These are phyloP conservation scores for Solea senegalensis DNA, from an alignment of 2,113 vertebrate species.

Conservation along the genomic window DNA sequence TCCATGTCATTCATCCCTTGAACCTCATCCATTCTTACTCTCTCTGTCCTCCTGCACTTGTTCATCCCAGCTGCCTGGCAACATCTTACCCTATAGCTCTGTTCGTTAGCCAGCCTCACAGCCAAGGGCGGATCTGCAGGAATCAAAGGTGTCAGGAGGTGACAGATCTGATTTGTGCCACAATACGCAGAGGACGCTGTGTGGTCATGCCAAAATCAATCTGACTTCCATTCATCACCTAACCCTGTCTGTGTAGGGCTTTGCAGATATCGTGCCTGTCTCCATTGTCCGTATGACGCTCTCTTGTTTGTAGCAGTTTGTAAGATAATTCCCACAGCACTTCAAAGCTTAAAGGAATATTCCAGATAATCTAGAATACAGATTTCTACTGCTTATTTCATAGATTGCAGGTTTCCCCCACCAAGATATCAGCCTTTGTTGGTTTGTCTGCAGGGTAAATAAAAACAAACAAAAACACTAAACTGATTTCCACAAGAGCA, in stretches of 20 bases:
- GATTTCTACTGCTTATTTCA: neutral
- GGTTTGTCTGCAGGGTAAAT: no score
- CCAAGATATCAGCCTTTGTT: no score
- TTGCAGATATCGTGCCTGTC: conserved; percentile 22
- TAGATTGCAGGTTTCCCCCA: no score
- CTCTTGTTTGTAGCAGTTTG: conserved; percentile 17
- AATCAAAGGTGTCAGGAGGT: conserved; percentile 68
- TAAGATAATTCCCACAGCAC: neutral
- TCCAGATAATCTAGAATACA: neutral
- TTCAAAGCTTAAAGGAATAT: neutral
- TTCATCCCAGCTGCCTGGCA: conserved; percentile 27
- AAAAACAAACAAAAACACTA: no score
- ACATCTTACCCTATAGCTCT: conserved; percentile 36
- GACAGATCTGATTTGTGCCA: conserved; percentile 58
- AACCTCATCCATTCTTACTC: neutral
- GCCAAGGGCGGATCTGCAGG: conserved; percentile 60
- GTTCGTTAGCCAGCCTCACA: conserved; percentile 39
- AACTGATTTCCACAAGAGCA: no score
- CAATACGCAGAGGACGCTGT: conserved; percentile 58
- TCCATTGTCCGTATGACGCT: conserved; percentile 28
- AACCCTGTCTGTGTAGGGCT: conserved; percentile 45
- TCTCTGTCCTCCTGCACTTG: neutral
- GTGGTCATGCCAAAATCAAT: conserved; percentile 71
- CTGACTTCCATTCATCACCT: conserved; percentile 61
- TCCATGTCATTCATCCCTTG: neutral